Conservation (phyloP, 2,888 invertebrate genomes). For the Stenurella melanura region DNA sequence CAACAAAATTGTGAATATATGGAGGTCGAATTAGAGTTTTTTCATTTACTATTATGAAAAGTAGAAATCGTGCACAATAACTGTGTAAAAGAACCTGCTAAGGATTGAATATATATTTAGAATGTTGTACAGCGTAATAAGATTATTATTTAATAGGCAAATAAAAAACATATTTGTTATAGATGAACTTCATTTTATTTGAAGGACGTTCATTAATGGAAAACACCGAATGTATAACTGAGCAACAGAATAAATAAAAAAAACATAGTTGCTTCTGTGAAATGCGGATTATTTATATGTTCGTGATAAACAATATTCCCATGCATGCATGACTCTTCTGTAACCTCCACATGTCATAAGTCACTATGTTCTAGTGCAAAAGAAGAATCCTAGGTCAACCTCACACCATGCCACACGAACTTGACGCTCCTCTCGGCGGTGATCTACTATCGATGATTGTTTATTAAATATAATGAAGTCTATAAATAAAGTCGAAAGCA, state of each 20-base stretch:
- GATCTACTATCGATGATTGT: conserved; percentile 13
- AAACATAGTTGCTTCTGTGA: conserved; percentile 30
- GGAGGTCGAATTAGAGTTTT: neutral
- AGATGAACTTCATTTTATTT: conserved; percentile 9
- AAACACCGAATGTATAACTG: conserved; percentile 20
- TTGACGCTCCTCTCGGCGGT: conserved; percentile 17
- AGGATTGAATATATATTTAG: neutral
- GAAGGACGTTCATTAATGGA: neutral
- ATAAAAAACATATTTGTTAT: conserved; percentile 11
- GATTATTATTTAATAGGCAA: neutral
- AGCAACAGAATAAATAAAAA: neutral
- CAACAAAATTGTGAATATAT: neutral
- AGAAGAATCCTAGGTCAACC: conserved; percentile 38
- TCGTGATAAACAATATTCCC: conserved; percentile 45
- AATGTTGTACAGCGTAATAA: neutral
- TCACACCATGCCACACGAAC: conserved; percentile 43
- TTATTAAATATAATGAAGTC: conserved; percentile 21
- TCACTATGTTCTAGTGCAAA: conserved; percentile 41
- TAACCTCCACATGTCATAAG: conserved; percentile 46
- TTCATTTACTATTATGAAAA: neutral
- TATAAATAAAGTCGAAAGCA: neutral
- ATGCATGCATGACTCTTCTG: conserved; percentile 39
- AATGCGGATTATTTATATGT: conserved; percentile 29
- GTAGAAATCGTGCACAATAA: conserved; percentile 7
- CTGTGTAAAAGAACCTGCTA: neutral